Base-by-base conservation (phyloP, 2,113 vertebrate species). In the Onychorhynchus coronatus region DNA sequence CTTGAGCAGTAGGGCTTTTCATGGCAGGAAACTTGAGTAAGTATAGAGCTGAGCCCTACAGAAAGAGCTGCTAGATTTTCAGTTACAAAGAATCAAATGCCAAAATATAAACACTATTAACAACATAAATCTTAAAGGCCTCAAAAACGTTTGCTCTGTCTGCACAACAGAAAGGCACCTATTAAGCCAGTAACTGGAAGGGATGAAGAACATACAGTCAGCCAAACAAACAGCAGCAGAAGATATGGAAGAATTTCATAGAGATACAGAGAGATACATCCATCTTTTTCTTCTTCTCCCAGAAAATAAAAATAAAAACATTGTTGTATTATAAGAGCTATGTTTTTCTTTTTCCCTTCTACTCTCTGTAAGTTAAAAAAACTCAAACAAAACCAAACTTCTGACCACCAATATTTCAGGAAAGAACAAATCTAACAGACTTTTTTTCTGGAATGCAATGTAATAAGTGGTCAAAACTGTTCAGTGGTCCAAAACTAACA, bases 321-420 rank as follows among this genome's bases (percentile, higher is more conserved):
- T 3, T 21, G 20, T 8, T 16, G 2, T 44, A 72, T 41, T 85
- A 53, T 33, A 79, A 56, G 25, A 72, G 3, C 12, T n/a, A 11
- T 7, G 3, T 17, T 76, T 68, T 70, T 18, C 7, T 80, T 84
- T 63, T 63, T 14, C 47, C 18, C 7, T 56, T 71, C 42, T 70
- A 61, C 8, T 70, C 10, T n/a, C 9, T 56, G 5, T 47, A 62
- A 1, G 0, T 33, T 55, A 2, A 68, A 35, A n/a, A 33, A 37
- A 41, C n/a, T n/a, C 3, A 27, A 35, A 10, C 8, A 47, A 33
- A 35, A 8, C 20, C 7, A 12, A 19, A 39, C 8, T 61, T 91
- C 24, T 52, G 27, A 61, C 27, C 33, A 61, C 8, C 7, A 70
- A 3, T 63, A 39, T 31, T 78, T 50, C 39, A 72, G 23, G 14